Base-by-base conservation (phyloP, 2,113 vertebrate species). In the Oxyruncus cristatus region DNA sequence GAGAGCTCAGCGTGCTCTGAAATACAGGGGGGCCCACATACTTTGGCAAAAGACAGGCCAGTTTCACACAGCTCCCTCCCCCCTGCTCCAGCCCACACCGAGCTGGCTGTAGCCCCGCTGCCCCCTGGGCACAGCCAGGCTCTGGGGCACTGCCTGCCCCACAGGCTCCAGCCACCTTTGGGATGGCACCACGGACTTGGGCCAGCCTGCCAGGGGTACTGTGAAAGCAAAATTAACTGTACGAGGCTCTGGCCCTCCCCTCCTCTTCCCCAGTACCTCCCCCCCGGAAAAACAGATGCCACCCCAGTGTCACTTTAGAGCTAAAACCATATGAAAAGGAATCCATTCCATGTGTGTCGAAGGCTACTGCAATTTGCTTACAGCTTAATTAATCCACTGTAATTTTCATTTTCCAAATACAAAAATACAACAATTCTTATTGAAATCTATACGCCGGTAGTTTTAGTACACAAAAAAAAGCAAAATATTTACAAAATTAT, bases 401-500 rank as follows among this genome's bases (percentile, higher is more conserved):
- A 97, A 92, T 98, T 97, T 93, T 97, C 91, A 94, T 97, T 96
- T 97, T 97, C 96, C 97, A 97, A 97, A 98, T 98, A 98, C 98
- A 98, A 98, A 98, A 98, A 98, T 98, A 98, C 98, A 98, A 98
- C 98, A 97, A 96, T 96, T 98, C 98, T 98, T 96, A 98, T 98
- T 97, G 98, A 98, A 98, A 98, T 98, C 98, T 98, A 98, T 98
- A 98, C 82, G 98, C 97, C 96, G 92, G 98, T 98, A 97, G 96
- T 98, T 98, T 98, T 98, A 98, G 98, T 98, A 98, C 98, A 98
- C 98, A 98, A 98, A 96, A 95, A 62, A 96, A 97, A 98, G 97
- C 97, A 96, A 97, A 97, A 85, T 98, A 98, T 98, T 98, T 98
- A 98, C 98, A 98, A 97, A 98, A 98, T 98, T 97, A 98, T 98